Conservation (phyloP, 2,888 invertebrate species). For the Drosophila neoperkinsi region DNA sequence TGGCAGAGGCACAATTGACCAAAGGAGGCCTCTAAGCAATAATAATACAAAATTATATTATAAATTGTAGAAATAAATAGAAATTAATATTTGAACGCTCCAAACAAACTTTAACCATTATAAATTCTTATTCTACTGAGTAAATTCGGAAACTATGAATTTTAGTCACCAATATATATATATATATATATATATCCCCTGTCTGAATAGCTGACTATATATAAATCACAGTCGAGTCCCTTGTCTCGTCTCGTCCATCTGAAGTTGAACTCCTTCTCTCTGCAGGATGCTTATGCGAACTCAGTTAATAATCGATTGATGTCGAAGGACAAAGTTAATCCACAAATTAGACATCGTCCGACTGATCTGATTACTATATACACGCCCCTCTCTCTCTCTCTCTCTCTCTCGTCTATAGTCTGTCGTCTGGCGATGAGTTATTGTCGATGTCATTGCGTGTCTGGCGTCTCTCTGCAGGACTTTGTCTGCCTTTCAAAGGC, state of each 20-base stretch:
- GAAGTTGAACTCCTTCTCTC: neutral
- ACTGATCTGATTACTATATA: constrained; percentile 13
- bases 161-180: neutral
- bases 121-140: neutral
- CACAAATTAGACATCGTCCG: constrained; percentile 17
- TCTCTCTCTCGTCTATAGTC: neutral
- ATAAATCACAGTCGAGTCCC: neutral
- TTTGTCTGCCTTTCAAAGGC: constrained; percentile 2
- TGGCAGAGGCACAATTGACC: too few relatives aligned
- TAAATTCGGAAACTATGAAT: fast-evolving
- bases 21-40: too few relatives aligned
- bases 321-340: constrained; percentile 6
- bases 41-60: too few relatives aligned
- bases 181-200: neutral
- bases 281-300: neutral
- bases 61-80: too few relatives aligned
- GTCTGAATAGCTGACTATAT: neutral
- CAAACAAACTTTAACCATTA: too few relatives aligned
- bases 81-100: too few relatives aligned
- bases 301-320: constrained; percentile 3
- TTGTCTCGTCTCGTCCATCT: neutral
- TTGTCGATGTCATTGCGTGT: constrained; percentile 30
- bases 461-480: constrained; percentile 27
- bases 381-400: neutral
- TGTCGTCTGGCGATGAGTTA: constrained; percentile 12